Evolutionary conservation across 2,888 invertebrate species (phyloP).

Genomic region (Loripinus fragilis): DNA sequence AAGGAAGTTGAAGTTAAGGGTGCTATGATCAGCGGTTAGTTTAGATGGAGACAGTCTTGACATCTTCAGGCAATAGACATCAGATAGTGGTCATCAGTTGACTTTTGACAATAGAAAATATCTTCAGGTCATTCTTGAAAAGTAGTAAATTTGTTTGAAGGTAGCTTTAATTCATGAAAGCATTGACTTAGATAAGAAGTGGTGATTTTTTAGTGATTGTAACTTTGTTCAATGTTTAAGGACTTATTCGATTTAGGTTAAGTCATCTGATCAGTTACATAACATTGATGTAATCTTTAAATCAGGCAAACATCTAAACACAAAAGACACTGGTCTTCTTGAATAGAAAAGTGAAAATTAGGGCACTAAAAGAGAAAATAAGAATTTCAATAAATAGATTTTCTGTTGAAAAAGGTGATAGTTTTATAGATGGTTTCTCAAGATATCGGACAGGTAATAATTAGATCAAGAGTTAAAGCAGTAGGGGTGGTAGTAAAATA

Average conservation of each 20-base stretch:
- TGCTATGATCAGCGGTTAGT: not conserved
- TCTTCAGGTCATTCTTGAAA: slow-evolving; percentile 14
- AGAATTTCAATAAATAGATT: not conserved
- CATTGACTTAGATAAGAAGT: slow-evolving; percentile 1
- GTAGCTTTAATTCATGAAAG: not conserved
- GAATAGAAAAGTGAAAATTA: slow-evolving; percentile 17
- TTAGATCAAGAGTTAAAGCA: slow-evolving; percentile 6
- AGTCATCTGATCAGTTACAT: slow-evolving; percentile 17
- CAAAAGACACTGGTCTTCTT: not conserved
- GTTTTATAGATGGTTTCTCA: slow-evolving; percentile 2
- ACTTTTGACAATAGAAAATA: not conserved
- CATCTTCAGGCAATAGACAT: not conserved
- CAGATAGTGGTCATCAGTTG: not conserved
- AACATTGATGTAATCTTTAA: slow-evolving; percentile 2
- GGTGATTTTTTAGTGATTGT: slow-evolving; percentile 1
- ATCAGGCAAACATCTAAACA: not conserved
- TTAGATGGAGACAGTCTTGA: not conserved
- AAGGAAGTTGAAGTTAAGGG: not conserved
- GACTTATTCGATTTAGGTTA: slow-evolving; percentile 5
- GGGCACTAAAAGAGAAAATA: slow-evolving; percentile 6
- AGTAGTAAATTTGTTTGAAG: slow-evolving; percentile 19
- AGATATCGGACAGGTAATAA: not conserved
- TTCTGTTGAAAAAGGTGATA: not conserved
- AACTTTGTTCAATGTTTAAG: slow-evolving; percentile 1
- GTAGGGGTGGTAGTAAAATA: not conserved